Evolutionary conservation across 2,113 vertebrate genomes (phyloP), one percentile per base, ranked within the genome.

Genomic region (Pseudorhombus dupliciocellatus): DNA sequence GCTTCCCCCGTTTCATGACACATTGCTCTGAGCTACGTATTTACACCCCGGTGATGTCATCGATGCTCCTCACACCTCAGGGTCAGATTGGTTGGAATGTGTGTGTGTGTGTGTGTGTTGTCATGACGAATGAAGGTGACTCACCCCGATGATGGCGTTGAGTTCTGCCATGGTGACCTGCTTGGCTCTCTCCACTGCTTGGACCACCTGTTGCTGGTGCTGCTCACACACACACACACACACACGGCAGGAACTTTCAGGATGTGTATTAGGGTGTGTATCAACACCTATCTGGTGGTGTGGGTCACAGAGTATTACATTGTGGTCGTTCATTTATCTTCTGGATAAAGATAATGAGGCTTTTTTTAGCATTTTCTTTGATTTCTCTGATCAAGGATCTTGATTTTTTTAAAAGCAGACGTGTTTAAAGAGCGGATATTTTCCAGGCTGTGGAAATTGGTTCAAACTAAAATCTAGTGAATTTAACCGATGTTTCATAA

Each of bases 141-240:
- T 98, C 94, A 98, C 97, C 95, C 96, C 96, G 0, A 98, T 94
- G 48, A 98, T 95, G 90, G 93, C 97, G 61, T 94, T 97, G 77
- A 98, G 94, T 58, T 98, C 97, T 0, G 93, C 95, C 90, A 97
- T 93, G 0, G 96, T 97, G 84, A 98, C 96, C 90, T 97, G 96
- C 89, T 98, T 97, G 80, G 97, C 96, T 11, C 96, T 79, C 30
- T 98, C 97, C 90, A 98, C 93, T 0, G 96, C 96, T 91, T 98
- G 96, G 48, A 97, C 92, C 70, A 98, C 96, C 85, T 98, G 96
- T 89, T 97, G 96, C 84, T 98, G 97, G 72, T 98, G 96, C 97
- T 98, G 80, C 50, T 79, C 24, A 66, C 20, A 75, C 21, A 62
- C 18, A 64, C 31, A 70, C 46, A 64, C 46, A 53, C 51, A 75